Evolutionary conservation across 2,888 invertebrate species (phyloP).

Genomic region (Petrolisthes cinctipes): DNA sequence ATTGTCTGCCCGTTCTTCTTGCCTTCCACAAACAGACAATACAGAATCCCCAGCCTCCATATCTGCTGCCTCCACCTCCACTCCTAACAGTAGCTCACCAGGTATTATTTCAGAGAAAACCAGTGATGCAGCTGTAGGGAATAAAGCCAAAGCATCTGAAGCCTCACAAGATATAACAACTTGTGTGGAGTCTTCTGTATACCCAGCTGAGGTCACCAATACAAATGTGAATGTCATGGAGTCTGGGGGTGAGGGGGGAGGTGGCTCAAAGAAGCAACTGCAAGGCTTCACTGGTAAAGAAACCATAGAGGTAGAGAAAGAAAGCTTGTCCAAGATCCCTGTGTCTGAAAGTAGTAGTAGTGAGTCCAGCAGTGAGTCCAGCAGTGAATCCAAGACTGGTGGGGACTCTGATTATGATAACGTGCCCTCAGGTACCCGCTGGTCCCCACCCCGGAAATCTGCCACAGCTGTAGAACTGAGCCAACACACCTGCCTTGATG

Average conservation of each 20-base stretch:
- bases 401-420: slow-evolving; percentile 51
- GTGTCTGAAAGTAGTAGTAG: slow-evolving; percentile 45
- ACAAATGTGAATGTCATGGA: neutral
- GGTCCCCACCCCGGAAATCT: slow-evolving; percentile 38
- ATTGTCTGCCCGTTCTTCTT: slow-evolving; percentile 34
- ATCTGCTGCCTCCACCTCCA: slow-evolving; percentile 14
- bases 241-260: slow-evolving; percentile 1
- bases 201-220: slow-evolving; percentile 38
- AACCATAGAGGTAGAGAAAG: slow-evolving; percentile 30
- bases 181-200: slow-evolving; percentile 47
- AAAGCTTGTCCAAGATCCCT: slow-evolving; percentile 29
- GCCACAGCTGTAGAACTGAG: slow-evolving; percentile 38
- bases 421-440: slow-evolving; percentile 48
- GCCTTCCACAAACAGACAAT: slow-evolving; percentile 43
- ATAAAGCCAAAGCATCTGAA: neutral
- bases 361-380: slow-evolving; percentile 31
- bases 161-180: slow-evolving; percentile 42
- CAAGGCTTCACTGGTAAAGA: slow-evolving; percentile 42
- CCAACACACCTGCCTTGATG: slow-evolving; percentile 3
- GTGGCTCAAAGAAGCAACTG: neutral
- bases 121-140: neutral
- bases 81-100: slow-evolving; percentile 23
- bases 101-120: neutral
- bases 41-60: slow-evolving; percentile 8
- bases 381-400: slow-evolving; percentile 23